A percentile compares a stretch with the other conserved stretches of the same genome.
These are phyloP conservation scores for Engraulis encrasicolus DNA, from an alignment of 2,113 vertebrate genomes.

Conservation along the genomic window DNA sequence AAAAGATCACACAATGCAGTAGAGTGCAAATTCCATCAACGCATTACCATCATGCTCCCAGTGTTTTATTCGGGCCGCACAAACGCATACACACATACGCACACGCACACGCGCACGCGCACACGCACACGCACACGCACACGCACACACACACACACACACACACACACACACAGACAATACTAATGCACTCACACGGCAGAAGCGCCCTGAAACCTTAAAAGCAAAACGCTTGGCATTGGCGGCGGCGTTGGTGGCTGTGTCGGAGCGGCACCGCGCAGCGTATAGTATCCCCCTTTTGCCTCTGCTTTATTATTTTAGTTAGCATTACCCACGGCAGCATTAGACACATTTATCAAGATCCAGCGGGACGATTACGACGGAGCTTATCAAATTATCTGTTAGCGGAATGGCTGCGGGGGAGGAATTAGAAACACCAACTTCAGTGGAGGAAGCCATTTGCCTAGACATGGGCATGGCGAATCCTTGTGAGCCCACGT, in stretches of 20 bases:
- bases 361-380: constrained; percentile 74
- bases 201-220: background rate
- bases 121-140: too few species aligned
- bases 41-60: background rate
- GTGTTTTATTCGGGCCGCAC: background rate
- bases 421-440: constrained; percentile 73
- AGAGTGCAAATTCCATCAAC: background rate
- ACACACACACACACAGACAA: background rate
- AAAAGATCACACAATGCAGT: background rate
- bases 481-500: constrained; percentile 73
- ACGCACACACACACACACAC: too few species aligned
- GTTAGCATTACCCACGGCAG: constrained; percentile 61
- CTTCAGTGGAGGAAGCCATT: constrained; percentile 72
- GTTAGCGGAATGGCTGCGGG: constrained; percentile 70
- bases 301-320: constrained; percentile 23
- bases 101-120: too few species aligned
- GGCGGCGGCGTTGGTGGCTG: background rate
- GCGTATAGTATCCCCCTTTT: too few species aligned
- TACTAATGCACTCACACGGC: background rate
- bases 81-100: too few species aligned
- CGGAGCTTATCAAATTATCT: constrained; percentile 78
- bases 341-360: constrained; percentile 76
- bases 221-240: background rate
- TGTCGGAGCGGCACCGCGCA: too few species aligned
- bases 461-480: constrained; percentile 73